Evolutionary conservation across 1,140 invertebrate species (phyloP), one percentile per base, ranked within the genome.

Genomic region (Potamilus streckersoni): DNA sequence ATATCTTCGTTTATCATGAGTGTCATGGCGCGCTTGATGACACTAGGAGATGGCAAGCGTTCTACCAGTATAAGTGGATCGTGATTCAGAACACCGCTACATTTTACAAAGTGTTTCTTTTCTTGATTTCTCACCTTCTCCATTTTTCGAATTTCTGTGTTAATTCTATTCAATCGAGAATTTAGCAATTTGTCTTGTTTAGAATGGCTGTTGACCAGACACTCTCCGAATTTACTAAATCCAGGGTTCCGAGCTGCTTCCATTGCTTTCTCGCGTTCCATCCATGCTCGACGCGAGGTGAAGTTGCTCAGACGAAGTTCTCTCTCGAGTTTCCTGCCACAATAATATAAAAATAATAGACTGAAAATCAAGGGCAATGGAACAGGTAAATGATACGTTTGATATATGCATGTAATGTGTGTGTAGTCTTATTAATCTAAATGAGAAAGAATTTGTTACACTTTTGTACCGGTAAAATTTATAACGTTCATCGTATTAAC

Each of bases 61-160:
- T 86, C 82, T 16, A 86, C 84, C 27, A 86, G 77, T 59, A 86
- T 83, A 17, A 86, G 77, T 0, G 84, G 84, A 59, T 86, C 84
- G 74, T 84, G 78, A 71, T 83, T 86, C 58, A 86, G 68, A 56
- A 80, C 81, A 15, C 78, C 67, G 66, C 77, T 83, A 19, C 66
- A 80, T 66, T 80, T 79, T 0, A 86, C 78, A 74, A 86, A 86
- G 64, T 79, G 72, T 76, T 85, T 80, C 61, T 80, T 83, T 20
- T 79, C 71, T n/a, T 83, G 81, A 38, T 82, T 82, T 67, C 81
- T 76, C 66, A 80, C 79, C 6, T 74, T 27, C 67, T 78, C 71
- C 82, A 83, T 80, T 15, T 82, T 61, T 49, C 72, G 72, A 38
- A 83, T 82, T 75, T 84, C 80, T 11, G 78, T 78, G 64, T 80